These are phyloP conservation scores for Sarcophaga caerulescens DNA, from an alignment of 2,888 invertebrate species.

Conservation along the genomic window DNA sequence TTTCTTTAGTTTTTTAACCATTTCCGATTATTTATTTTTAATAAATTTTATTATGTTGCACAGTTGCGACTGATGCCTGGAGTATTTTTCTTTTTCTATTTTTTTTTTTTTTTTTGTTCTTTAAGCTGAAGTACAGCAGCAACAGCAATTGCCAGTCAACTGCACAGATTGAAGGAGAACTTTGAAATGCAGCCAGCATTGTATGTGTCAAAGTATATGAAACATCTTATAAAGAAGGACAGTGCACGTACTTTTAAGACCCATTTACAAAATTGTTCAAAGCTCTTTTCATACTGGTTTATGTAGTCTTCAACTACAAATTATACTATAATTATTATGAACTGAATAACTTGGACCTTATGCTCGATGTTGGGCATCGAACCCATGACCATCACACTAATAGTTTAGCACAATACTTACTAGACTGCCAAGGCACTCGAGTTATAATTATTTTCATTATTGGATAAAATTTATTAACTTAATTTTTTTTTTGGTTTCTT, in stretches of 20 bases:
- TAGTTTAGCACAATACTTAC: too few relatives aligned
- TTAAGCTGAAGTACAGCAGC: not conserved
- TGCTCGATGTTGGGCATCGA: too few relatives aligned
- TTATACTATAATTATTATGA: too few relatives aligned
- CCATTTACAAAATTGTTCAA: not conserved
- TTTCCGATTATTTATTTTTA: constrained; percentile 26
- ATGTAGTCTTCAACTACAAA: too few relatives aligned
- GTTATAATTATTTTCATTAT: too few relatives aligned
- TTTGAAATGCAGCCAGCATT: constrained; percentile 73
- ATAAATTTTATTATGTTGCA: not conserved
- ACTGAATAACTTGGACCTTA: too few relatives aligned
- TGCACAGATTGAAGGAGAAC: constrained; percentile 75
- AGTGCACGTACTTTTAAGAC: constrained; percentile 15
- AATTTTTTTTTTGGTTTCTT: too few relatives aligned
- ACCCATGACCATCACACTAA: too few relatives aligned
- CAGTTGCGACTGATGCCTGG: not conserved
- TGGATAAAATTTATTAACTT: too few relatives aligned
- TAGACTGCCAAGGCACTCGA: too few relatives aligned
- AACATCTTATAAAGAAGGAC: constrained; percentile 9
- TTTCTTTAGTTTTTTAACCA: constrained; percentile 8
- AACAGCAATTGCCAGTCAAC: constrained; percentile 51
- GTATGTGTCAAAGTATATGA: constrained; percentile 38
- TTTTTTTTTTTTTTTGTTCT: not conserved
- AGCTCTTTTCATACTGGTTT: too few relatives aligned
- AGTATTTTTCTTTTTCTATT: not conserved